Conservation (phyloP, 2,797 vertebrate genomes). For the Gadopsis marmoratus region DNA sequence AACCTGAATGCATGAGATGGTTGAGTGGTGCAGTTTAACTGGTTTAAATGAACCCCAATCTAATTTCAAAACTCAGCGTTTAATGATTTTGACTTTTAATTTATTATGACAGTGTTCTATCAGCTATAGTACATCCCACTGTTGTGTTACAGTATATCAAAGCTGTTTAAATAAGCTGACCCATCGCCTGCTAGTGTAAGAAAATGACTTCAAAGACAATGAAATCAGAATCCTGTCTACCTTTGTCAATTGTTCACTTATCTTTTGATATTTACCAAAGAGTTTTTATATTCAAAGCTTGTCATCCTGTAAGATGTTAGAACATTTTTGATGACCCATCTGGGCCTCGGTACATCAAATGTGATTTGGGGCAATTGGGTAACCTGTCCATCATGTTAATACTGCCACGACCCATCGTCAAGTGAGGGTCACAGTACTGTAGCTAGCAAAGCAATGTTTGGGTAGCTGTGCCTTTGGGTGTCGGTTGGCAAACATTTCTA, state of each 20-base stretch:
- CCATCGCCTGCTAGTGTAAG: background rate
- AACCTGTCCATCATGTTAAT: background rate
- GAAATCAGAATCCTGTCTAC: background rate
- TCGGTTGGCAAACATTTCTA: background rate
- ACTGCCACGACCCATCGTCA: too few relatives aligned
- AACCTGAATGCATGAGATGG: background rate
- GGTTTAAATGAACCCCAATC: background rate
- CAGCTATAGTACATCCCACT: background rate
- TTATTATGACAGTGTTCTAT: background rate
- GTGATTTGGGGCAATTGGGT: background rate
- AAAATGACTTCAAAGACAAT: background rate
- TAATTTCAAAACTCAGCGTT: background rate
- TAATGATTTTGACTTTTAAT: background rate
- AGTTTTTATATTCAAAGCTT: background rate
- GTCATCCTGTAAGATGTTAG: background rate
- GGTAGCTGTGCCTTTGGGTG: background rate
- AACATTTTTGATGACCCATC: background rate
- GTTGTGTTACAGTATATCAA: background rate
- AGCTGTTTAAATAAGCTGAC: constrained; percentile 13
- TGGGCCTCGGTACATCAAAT: background rate
- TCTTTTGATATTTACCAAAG: background rate
- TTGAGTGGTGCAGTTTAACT: background rate
- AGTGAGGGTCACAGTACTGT: background rate
- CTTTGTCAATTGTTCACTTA: too few relatives aligned
- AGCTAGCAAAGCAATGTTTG: background rate